phyloP scores from a whole-genome alignment of 2,113 vertebrate genomes.

The Paramormyrops kingsleyae region DNA sequence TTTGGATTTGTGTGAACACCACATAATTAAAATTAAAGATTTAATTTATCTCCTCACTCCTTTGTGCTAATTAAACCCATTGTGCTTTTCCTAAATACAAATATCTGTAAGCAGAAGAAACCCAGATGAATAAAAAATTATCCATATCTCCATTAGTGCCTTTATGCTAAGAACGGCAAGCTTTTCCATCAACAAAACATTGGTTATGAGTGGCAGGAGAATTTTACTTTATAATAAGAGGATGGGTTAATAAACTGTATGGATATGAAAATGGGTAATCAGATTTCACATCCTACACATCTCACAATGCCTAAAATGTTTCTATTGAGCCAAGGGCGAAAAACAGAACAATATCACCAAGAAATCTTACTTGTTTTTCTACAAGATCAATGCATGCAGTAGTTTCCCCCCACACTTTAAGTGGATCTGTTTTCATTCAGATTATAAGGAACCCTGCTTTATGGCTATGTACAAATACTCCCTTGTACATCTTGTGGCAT shows the following conservation, averaged over 20 bases:
- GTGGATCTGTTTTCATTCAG: neutral
- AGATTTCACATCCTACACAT: neutral
- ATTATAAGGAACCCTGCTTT: neutral
- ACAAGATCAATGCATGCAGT: neutral
- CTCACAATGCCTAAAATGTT: neutral
- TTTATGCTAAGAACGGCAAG: neutral
- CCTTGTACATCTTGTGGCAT: too few species aligned
- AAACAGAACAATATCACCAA: neutral
- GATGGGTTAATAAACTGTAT: neutral
- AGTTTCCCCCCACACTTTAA: neutral
- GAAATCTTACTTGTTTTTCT: neutral
- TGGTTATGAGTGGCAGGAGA: neutral
- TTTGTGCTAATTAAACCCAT: constrained; percentile 1
- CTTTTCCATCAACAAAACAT: neutral
- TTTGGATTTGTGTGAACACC: neutral
- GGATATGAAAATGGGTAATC: neutral
- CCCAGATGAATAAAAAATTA: constrained; percentile 1
- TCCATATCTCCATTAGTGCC: neutral
- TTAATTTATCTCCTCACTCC: neutral
- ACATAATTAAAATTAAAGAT: neutral
- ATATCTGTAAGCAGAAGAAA: neutral
- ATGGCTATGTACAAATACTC: too few species aligned
- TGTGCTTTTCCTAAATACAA: neutral
- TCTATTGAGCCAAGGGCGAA: neutral
- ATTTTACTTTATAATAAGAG: neutral